Percentiles rank a stretch among this genome's conserved stretches.
phyloP scores from a whole-genome alignment of 2,113 vertebrate species.

The Brevimyrus niger region DNA sequence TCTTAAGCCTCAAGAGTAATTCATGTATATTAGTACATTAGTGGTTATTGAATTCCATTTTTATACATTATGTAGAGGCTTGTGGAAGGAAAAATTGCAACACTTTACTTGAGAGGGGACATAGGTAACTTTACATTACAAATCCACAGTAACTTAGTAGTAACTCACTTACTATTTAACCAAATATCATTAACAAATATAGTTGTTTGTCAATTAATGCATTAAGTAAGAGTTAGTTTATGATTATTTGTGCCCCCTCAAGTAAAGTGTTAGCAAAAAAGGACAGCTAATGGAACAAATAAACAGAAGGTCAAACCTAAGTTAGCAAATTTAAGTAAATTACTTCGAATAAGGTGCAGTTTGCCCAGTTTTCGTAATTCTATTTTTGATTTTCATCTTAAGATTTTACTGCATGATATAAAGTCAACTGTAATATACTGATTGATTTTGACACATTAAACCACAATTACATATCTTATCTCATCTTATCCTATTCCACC shows the following conservation, averaged over 20 bases:
- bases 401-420: background rate
- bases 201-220: background rate
- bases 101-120: background rate
- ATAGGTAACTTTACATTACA: background rate
- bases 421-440: background rate
- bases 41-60: background rate
- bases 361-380: background rate
- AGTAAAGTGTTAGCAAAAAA: background rate
- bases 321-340: background rate
- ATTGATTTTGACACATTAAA: background rate
- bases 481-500: background rate
- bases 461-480: background rate
- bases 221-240: background rate
- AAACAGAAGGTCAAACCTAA: background rate
- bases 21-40: background rate
- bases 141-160: background rate
- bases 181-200: background rate
- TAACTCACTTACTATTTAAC: background rate
- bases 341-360: background rate
- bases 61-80: background rate
- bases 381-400: background rate
- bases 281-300: background rate
- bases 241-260: background rate
- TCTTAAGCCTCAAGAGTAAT: background rate
- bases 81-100: background rate